phyloP scores from a whole-genome alignment of 2,113 vertebrate genomes.

The Pantherophis guttatus region DNA sequence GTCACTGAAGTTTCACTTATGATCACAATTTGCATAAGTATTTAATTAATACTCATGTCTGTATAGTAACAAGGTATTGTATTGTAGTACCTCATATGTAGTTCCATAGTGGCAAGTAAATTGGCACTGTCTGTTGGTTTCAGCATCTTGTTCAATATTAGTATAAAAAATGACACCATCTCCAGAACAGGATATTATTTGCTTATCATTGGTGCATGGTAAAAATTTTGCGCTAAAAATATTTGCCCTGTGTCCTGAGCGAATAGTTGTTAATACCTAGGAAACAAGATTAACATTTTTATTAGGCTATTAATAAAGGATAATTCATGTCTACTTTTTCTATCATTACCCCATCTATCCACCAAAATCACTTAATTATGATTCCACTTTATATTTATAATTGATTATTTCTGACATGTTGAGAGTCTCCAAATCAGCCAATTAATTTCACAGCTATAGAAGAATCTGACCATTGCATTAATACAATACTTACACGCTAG shows the following conservation, averaged over 20 bases:
- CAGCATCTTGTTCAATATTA: constrained; percentile 89
- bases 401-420: not conserved
- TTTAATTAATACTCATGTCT: not conserved
- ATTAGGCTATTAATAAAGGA: not conserved
- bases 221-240: constrained; percentile 99
- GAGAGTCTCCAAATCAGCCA: not conserved
- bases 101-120: constrained; percentile 98
- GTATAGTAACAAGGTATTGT: not conserved
- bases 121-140: constrained; percentile 93
- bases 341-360: not conserved
- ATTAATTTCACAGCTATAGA: not conserved
- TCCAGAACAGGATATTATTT: constrained; percentile 96
- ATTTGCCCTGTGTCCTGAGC: constrained; percentile 95
- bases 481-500: not conserved
- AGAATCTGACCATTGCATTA: not conserved
- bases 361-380: not conserved
- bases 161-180: constrained; percentile 98
- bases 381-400: not conserved
- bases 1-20: not conserved
- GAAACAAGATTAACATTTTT: constrained; percentile 17
- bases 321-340: not conserved
- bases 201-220: constrained; percentile 92
- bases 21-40: not conserved
- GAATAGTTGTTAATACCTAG: constrained; percentile 95
- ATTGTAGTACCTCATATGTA: constrained; percentile 87